Conservation (phyloP, 2,113 vertebrate genomes). For the Corynorhinus townsendii region DNA sequence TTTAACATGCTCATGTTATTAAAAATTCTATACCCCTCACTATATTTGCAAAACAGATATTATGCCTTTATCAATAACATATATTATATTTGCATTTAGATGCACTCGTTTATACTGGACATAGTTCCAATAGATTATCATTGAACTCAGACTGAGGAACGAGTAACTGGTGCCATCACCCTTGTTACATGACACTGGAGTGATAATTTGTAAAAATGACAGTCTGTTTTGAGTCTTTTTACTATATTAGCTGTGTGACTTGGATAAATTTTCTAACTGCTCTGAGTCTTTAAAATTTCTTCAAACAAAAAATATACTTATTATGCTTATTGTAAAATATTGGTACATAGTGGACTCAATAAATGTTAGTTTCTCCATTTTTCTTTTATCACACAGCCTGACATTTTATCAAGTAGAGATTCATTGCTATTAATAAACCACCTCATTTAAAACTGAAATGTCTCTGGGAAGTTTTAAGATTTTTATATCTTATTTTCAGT, state of each 20-base stretch:
- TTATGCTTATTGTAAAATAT: not conserved
- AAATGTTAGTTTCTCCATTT: not conserved
- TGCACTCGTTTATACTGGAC: not conserved
- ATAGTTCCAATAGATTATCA: not conserved
- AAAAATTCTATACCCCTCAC: not conserved
- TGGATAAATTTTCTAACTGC: not conserved
- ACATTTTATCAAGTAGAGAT: slow-evolving; percentile 1
- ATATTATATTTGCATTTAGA: not conserved
- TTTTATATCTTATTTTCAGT: slow-evolving; percentile 41
- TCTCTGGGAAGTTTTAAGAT: slow-evolving; percentile 28
- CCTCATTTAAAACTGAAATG: slow-evolving; percentile 55
- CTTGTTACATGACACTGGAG: not conserved
- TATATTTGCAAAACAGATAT: not conserved
- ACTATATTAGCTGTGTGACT: not conserved
- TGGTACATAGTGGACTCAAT: not conserved
- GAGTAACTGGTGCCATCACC: not conserved
- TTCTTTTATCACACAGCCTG: not conserved
- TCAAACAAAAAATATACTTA: not conserved
- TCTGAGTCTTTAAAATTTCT: not conserved
- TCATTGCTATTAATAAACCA: slow-evolving; percentile 27
- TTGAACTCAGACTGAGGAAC: not conserved
- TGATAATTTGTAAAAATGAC: not conserved
- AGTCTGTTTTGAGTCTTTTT: not conserved
- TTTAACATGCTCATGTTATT: not conserved
- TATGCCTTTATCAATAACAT: not conserved